Base-by-base conservation (phyloP, 1,140 invertebrate species). In the Rhagoletis zephyria region DNA sequence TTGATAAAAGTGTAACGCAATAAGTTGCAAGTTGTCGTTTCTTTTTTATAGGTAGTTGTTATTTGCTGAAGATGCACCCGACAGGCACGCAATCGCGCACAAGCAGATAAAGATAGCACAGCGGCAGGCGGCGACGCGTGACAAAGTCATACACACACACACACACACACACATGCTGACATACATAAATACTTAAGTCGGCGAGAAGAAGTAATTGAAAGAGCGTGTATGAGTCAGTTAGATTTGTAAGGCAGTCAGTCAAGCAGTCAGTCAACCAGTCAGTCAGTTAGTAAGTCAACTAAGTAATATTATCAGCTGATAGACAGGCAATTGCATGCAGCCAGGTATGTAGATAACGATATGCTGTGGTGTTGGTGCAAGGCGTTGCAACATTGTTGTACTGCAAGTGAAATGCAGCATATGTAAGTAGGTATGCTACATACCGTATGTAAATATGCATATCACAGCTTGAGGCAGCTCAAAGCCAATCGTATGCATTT, bases 1-100 rank as follows among this genome's bases (percentile, higher is more conserved):
- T 81, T 81, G 48, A 81, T 81, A 81, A 81, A 81, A 81, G 74
- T 81, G 74, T 81, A 81, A 81, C 74, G 74, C 74, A 81, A 81
- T 81, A 59, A 81, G 74, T 81, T 56, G 48, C 74, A 81, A 10
- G 19, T n/a, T 19, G 48, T 56, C 19, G n/a, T 51, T 74, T 30
- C 30, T 30, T 30, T 30, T 30, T 30, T 30, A 30, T 30, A 30
- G 30, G 30, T 30, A 30, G 48, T 19, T 81, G 42, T 48, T 81
- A 42, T 77, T 30, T n/a, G 16, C 48, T 81, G 74, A 81, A 56
- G 74, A 81, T 81, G 74, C 61, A 4, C 12, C 12, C 42, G 67
- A 74, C 40, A 12, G 10, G 67, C 67, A 74, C 67, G 67, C 42
- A 74, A 74, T n/a, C 67, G 45, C 67, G 42, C 67, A 48, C 40